phyloP scores from a whole-genome alignment of 1,140 invertebrate genomes.

The Zaprionus inermis region DNA sequence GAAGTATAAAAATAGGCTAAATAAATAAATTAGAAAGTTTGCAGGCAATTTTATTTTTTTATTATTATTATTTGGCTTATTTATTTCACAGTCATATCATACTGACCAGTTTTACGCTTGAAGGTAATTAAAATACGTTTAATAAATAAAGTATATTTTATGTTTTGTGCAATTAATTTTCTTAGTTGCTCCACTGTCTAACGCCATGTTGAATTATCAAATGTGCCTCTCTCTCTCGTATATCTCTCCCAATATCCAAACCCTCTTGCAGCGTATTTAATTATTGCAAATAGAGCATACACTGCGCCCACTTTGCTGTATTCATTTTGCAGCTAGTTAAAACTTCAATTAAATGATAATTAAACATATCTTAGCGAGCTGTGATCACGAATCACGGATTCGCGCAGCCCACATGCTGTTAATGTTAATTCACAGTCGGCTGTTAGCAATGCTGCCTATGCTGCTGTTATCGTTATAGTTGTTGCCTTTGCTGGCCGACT shows the following conservation, averaged over 20 bases:
- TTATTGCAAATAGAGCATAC: not conserved
- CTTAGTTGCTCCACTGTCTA: not conserved
- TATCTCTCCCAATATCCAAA: not conserved
- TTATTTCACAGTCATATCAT: too few species aligned
- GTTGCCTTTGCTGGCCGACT: slow-evolving; percentile 2
- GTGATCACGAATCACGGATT: slow-evolving; percentile 10
- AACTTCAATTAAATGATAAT: slow-evolving; percentile 46
- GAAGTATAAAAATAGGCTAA: not conserved
- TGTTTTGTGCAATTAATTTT: too few species aligned
- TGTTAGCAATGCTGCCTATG: slow-evolving; percentile 53
- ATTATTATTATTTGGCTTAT: too few species aligned
- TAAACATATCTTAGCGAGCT: slow-evolving; percentile 33
- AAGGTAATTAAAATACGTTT: too few species aligned
- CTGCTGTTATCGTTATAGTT: slow-evolving; percentile 16
- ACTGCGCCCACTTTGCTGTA: not conserved
- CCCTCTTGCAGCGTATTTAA: not conserved
- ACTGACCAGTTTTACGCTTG: too few species aligned
- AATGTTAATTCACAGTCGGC: slow-evolving; percentile 50
- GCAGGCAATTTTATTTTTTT: too few species aligned
- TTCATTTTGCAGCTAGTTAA: not conserved
- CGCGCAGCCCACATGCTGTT: slow-evolving; percentile 57
- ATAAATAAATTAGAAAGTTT: not conserved
- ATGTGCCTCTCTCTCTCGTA: not conserved
- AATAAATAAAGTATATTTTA: too few species aligned
- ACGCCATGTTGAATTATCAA: not conserved